Base-by-base conservation (phyloP, 2,113 vertebrate species). In the Phoenicopterus ruber region DNA sequence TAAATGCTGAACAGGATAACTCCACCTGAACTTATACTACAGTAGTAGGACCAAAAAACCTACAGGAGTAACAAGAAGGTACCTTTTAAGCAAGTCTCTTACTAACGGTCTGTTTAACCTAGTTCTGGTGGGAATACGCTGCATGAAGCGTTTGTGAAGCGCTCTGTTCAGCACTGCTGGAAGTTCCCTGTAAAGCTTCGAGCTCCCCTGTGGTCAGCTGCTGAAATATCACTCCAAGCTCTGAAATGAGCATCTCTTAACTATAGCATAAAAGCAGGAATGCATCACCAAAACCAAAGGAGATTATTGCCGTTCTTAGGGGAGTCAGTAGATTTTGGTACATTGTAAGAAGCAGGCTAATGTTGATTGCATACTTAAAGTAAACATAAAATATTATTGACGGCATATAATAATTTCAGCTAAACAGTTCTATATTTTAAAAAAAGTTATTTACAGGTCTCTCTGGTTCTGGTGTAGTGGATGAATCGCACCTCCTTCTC, bases 401-500 rank as follows among this genome's bases (percentile, higher is more conserved):
- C 20, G 58, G 17, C n/a, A 70, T 34, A 20, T 6, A 47, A 46
- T 31, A 62, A 62, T 58, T 73, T 67, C 40, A 78, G 31, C 31
- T 65, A 18, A 72, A 57, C 34, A 38, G 14, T 71, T 26, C 7
- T n/a, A 3, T 34, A 54, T 57, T 82, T 2, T 42, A n/a, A n/a
- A 44, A 44, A 44, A 44, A 19, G 29, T 16, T 10, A 1, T 66
- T 61, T 73, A 46, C 0, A 0, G 46, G 3, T 57, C 47, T 55
- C 44, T 79, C 69, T n/a, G 71, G 2, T 62, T 72, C 26, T 62
- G n/a, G 18, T 44, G 7, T 8, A 76, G 20, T 59, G 47, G 57
- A n/a, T 52, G 1, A 80, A 47, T 70, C 15, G 61, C 40, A 80
- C 18, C 36, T 70, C 49, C 29, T 70, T 17, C 29, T 26, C 24